Evolutionary conservation across 2,113 vertebrate species (phyloP).

Genomic region (Philantomba maxwellii): DNA sequence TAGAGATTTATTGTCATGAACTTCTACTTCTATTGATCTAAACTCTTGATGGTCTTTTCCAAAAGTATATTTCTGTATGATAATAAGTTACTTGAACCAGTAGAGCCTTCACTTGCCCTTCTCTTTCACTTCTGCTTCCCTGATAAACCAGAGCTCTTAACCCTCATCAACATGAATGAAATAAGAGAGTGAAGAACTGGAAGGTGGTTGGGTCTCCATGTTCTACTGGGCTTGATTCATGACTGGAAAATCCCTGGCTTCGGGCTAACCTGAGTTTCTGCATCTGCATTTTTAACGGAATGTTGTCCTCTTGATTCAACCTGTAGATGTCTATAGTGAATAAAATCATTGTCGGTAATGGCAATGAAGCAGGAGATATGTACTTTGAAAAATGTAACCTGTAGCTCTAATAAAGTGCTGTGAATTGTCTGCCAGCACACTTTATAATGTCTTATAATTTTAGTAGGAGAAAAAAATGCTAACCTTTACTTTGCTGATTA

Average conservation of each 20-base stretch:
- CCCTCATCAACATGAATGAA: not conserved
- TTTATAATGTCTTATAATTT: slow-evolving; percentile 21
- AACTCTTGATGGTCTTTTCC: not conserved
- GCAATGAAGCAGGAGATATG: not conserved
- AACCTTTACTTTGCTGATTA: not conserved
- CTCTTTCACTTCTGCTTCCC: not conserved
- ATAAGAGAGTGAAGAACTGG: not conserved
- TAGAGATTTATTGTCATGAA: not conserved
- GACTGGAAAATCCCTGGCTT: not conserved
- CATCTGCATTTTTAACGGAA: not conserved
- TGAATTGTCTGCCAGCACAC: not conserved
- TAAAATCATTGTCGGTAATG: not conserved
- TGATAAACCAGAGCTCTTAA: not conserved
- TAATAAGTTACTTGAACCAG: not conserved
- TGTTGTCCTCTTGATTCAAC: not conserved
- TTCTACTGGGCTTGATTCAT: not conserved
- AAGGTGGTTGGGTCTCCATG: not conserved
- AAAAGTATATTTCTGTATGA: not conserved
- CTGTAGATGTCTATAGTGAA: not conserved
- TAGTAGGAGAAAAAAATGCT: not conserved
- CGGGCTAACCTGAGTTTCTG: not conserved
- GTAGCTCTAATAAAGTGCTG: not conserved
- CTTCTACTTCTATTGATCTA: not conserved
- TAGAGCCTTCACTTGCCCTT: not conserved
- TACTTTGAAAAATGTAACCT: not conserved